Percentiles rank a stretch among this genome's conserved stretches.
These are phyloP conservation scores for Drosophila chauvacae DNA, from an alignment of 1,140 invertebrate species.

Conservation along the genomic window DNA sequence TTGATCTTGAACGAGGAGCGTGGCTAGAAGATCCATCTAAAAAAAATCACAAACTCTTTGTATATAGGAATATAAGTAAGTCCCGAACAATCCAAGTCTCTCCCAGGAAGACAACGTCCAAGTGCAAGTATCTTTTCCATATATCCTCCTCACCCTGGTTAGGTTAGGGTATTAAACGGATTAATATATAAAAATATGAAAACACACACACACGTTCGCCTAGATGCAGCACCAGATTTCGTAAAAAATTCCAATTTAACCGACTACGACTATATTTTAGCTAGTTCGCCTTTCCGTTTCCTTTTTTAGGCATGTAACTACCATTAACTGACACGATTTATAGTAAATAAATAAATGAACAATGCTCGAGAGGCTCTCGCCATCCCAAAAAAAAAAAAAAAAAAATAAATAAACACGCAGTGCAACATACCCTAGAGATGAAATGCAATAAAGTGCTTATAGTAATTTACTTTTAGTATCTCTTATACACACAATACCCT, in stretches of 20 bases:
- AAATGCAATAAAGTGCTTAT: constrained; percentile 56
- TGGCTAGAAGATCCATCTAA: constrained; percentile 28
- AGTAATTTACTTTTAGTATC: constrained; percentile 48
- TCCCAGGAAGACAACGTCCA: constrained; percentile 26
- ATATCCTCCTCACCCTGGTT: constrained; percentile 30
- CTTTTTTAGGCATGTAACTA: constrained; percentile 19
- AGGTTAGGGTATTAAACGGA: constrained; percentile 46
- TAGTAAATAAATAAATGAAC: constrained; percentile 15
- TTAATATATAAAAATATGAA: constrained; percentile 29
- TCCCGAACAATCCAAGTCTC: constrained; percentile 17
- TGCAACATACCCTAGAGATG: constrained; percentile 53
- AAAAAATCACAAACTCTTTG: constrained; percentile 26
- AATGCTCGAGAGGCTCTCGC: constrained; percentile 60
- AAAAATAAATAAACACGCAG: constrained; percentile 26
- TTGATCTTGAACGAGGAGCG: neutral
- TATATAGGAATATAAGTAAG: constrained; percentile 35
- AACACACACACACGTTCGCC: constrained; percentile 19
- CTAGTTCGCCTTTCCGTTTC: constrained; percentile 32
- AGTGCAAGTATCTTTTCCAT: constrained; percentile 19
- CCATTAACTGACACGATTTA: constrained; percentile 21
- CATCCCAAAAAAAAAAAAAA: neutral
- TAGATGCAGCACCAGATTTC: constrained; percentile 68
- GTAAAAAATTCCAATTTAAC: constrained; percentile 66
- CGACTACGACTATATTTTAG: constrained; percentile 27
- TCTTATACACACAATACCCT: constrained; percentile 19